phyloP scores from a whole-genome alignment of 2,797 vertebrate genomes.

The Gymnoscopelus braueri region DNA sequence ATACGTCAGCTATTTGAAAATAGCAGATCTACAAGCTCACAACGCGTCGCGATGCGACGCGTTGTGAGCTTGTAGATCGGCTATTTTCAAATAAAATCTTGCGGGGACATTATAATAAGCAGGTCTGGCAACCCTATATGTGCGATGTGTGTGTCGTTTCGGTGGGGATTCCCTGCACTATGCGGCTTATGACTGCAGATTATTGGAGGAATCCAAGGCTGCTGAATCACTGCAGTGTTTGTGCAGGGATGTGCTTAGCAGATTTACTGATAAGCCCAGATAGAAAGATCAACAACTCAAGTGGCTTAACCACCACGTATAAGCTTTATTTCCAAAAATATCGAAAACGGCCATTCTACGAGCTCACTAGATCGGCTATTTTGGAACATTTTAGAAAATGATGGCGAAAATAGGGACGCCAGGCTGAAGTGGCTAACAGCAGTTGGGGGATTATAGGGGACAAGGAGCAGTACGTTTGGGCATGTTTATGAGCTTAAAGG shows the following conservation, averaged over 20 bases:
- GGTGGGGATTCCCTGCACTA: conserved; percentile 45
- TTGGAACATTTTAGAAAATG: too few relatives aligned
- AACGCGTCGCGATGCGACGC: too few relatives aligned
- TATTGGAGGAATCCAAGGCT: conserved; percentile 51
- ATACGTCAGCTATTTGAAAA: too few relatives aligned
- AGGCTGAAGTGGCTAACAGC: conserved; percentile 22
- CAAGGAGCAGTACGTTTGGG: conserved; percentile 26
- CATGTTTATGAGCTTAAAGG: not conserved
- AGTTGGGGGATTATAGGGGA: conserved; percentile 51
- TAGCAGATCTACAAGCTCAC: too few relatives aligned
- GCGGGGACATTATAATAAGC: too few relatives aligned
- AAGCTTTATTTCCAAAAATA: too few relatives aligned
- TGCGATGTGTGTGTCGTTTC: conserved; percentile 61
- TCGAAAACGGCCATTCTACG: too few relatives aligned
- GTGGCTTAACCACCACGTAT: conserved; percentile 47
- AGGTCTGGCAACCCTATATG: not conserved
- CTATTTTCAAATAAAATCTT: not conserved
- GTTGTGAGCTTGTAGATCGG: too few relatives aligned
- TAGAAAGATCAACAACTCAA: conserved; percentile 55
- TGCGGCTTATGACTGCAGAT: conserved; percentile 46
- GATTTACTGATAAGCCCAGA: conserved; percentile 68
- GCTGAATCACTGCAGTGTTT: conserved; percentile 46
- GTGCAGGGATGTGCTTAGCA: conserved; percentile 62
- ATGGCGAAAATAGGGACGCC: too few relatives aligned
- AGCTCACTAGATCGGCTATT: too few relatives aligned